A percentile compares a stretch with the other conserved stretches of the same genome.
These are phyloP conservation scores for Hephaestus fuliginosus DNA, from an alignment of 2,797 vertebrate species.

Conservation along the genomic window DNA sequence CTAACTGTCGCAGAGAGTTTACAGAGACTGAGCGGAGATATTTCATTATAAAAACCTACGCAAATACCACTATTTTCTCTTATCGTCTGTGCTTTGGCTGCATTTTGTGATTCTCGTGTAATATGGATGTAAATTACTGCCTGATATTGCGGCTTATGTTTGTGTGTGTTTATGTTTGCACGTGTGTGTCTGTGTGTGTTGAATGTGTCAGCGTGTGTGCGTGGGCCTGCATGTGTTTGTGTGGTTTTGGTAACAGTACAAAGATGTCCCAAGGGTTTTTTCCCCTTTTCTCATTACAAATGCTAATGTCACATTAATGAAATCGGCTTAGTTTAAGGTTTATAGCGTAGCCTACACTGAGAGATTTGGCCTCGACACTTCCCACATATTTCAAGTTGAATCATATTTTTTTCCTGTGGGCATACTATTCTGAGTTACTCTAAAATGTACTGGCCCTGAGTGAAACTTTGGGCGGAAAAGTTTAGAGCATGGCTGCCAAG, in stretches of 20 bases:
- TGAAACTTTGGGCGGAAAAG: slow-evolving; percentile 65
- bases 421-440: slow-evolving; percentile 66
- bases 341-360: slow-evolving; percentile 78
- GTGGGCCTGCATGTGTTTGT: slow-evolving; percentile 31
- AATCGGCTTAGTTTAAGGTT: slow-evolving; percentile 85
- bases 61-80: slow-evolving; percentile 56
- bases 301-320: slow-evolving; percentile 86
- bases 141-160: slow-evolving; percentile 61
- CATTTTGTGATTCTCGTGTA: slow-evolving; percentile 62
- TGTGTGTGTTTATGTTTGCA: slow-evolving; percentile 38
- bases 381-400: slow-evolving; percentile 82
- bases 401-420: slow-evolving; percentile 69
- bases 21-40: slow-evolving; percentile 52
- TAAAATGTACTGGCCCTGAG: slow-evolving; percentile 56
- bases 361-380: slow-evolving; percentile 82
- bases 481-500: slow-evolving; percentile 61
- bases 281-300: slow-evolving; percentile 83
- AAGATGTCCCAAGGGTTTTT: slow-evolving; percentile 78
- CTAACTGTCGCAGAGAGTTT: slow-evolving; percentile 69
- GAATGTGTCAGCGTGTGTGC: background rate
- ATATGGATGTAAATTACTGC: slow-evolving; percentile 68
- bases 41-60: slow-evolving; percentile 62
- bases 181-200: slow-evolving; percentile 9
- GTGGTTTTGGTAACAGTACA: slow-evolving; percentile 69
- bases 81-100: slow-evolving; percentile 58